These are phyloP conservation scores for Brachirus orientalis DNA, from an alignment of 2,113 vertebrate species.

Conservation along the genomic window DNA sequence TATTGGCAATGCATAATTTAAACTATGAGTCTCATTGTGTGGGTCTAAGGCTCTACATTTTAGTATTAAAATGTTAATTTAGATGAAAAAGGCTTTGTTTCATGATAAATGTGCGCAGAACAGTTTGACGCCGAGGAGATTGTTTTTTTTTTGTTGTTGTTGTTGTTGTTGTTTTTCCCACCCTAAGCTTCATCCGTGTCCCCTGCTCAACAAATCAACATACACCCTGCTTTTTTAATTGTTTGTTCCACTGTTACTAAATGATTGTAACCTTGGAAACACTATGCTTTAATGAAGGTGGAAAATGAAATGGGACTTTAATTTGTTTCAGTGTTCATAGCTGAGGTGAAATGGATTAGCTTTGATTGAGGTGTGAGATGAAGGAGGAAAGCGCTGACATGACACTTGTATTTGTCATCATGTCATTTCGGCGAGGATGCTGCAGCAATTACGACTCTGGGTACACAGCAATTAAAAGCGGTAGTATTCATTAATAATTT, in stretches of 20 bases:
- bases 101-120: conserved; percentile 63
- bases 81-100: conserved; percentile 66
- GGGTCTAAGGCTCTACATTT: conserved; percentile 60
- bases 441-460: conserved; percentile 79
- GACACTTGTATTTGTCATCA: conserved; percentile 83
- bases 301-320: conserved; percentile 80
- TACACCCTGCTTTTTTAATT: conserved; percentile 58
- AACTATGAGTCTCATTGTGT: too few species aligned
- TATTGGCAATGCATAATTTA: too few species aligned
- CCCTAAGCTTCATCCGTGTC: conserved; percentile 54
- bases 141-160: conserved; percentile 56
- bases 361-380: conserved; percentile 81
- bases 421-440: conserved; percentile 81
- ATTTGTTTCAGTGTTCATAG: conserved; percentile 76
- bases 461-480: conserved; percentile 83
- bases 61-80: conserved; percentile 63
- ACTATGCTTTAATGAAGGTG: conserved; percentile 78
- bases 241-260: conserved; percentile 71
- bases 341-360: conserved; percentile 79
- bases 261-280: conserved; percentile 80
- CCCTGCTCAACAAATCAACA: conserved; percentile 64
- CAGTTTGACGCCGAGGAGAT: conserved; percentile 50
- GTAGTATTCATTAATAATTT: conserved; percentile 85
- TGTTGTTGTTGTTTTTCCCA: conserved; percentile 44
- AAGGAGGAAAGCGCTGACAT: conserved; percentile 78